Conservation (phyloP, 2,797 vertebrate genomes). For the Eurystomus glaucurus region DNA sequence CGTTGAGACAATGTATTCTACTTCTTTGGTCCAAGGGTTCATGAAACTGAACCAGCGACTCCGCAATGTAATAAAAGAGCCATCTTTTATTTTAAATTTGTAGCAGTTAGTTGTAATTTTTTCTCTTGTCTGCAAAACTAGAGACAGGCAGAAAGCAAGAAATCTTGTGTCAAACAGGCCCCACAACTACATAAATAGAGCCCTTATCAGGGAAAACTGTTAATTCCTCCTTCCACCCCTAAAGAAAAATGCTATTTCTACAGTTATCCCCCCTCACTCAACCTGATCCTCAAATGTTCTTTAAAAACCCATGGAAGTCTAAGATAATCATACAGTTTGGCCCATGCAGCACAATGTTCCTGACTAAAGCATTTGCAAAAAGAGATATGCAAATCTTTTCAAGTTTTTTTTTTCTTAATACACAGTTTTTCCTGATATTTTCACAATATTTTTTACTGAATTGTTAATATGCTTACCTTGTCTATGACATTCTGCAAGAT, state of each 20-base stretch:
- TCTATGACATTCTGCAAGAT: constrained; percentile 96
- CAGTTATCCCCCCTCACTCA: neutral
- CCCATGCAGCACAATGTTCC: neutral
- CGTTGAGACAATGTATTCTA: constrained; percentile 99
- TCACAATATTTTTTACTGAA: neutral
- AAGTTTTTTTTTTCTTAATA: neutral
- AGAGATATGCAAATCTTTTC: neutral
- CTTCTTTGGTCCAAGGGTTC: constrained; percentile 99
- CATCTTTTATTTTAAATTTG: constrained; percentile 99
- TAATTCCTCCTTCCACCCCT: neutral
- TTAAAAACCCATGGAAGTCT: neutral
- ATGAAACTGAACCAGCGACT: constrained; percentile 99
- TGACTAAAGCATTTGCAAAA: neutral
- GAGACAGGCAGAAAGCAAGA: constrained; percentile 18
- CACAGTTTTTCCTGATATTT: neutral
- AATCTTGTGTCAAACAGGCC: neutral
- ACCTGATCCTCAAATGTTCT: neutral
- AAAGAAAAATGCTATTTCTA: neutral
- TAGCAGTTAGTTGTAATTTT: constrained; percentile 98
- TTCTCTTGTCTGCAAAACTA: constrained; percentile 97
- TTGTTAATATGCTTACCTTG: constrained; percentile 88
- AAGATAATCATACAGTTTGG: neutral
- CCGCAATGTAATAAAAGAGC: constrained; percentile 95
- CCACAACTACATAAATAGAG: accelerated
- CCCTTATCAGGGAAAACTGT: neutral